Conservation (phyloP, 2,113 vertebrate genomes). For the Oreochromis aureus region DNA sequence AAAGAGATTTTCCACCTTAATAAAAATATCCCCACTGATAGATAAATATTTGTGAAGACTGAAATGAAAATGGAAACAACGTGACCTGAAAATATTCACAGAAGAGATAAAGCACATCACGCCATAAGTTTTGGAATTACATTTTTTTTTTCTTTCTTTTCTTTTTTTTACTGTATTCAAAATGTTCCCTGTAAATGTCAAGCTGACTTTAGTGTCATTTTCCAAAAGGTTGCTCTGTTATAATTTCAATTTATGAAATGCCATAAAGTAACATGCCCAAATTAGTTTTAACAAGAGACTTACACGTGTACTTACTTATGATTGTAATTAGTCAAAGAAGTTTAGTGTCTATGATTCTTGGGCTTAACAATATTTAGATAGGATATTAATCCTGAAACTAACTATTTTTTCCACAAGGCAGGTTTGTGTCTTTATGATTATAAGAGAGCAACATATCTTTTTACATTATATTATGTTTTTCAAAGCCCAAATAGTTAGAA, state of each 20-base stretch:
- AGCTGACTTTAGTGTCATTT: background rate
- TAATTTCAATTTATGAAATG: background rate
- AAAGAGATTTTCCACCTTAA: slow-evolving; percentile 7
- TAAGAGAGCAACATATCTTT: background rate
- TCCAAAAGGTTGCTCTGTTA: background rate
- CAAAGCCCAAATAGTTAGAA: background rate
- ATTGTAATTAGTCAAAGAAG: background rate
- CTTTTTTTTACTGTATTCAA: background rate
- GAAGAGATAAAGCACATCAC: background rate
- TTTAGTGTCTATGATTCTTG: background rate
- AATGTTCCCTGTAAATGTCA: background rate
- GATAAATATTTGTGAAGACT: background rate
- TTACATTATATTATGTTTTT: background rate
- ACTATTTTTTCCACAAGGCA: background rate
- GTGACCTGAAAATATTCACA: background rate
- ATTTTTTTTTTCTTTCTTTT: background rate
- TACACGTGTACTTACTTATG: background rate
- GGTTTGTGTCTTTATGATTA: background rate
- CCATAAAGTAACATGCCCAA: background rate
- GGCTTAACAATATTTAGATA: background rate
- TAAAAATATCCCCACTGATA: background rate
- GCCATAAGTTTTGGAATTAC: background rate
- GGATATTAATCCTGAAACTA: background rate
- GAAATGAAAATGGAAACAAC: background rate
- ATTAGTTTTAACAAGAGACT: background rate